phyloP scores from a whole-genome alignment of 2,797 vertebrate species.

The Sciaenops ocellatus region DNA sequence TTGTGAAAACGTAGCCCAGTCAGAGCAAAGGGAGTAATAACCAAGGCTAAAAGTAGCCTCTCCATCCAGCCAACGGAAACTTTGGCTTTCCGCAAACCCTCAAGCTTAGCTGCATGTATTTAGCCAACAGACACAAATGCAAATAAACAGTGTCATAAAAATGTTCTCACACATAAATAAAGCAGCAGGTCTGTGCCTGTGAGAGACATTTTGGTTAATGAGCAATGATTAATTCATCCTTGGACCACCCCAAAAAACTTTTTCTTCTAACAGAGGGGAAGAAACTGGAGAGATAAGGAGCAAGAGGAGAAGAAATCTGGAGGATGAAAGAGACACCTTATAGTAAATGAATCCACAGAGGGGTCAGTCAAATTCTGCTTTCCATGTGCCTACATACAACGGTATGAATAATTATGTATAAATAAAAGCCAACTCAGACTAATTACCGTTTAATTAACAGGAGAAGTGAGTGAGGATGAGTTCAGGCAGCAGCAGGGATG shows the following conservation, averaged over 20 bases:
- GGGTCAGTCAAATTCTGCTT: conserved; percentile 15
- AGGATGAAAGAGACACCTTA: conserved; percentile 8
- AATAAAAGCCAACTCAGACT: not conserved
- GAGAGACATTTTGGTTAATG: conserved; percentile 51
- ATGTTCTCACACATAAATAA: conserved; percentile 72
- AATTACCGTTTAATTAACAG: not conserved
- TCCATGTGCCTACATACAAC: not conserved
- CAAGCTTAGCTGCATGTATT: conserved; percentile 68
- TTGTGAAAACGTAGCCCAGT: conserved; percentile 51
- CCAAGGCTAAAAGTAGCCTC: conserved; percentile 77
- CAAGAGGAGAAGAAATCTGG: conserved; percentile 17
- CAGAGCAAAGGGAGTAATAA: conserved; percentile 62
- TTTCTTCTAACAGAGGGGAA: not conserved
- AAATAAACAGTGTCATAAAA: conserved; percentile 79
- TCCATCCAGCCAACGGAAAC: conserved; percentile 76
- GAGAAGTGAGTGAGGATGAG: not conserved
- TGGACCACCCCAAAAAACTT: not conserved
- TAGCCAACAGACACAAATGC: conserved; percentile 77
- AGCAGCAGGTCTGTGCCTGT: conserved; percentile 43
- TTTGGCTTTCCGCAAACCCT: conserved; percentile 79
- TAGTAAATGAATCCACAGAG: not conserved
- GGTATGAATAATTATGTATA: not conserved
- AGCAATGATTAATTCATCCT: conserved; percentile 53
- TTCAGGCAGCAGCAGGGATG: not conserved
- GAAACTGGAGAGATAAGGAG: conserved; percentile 27